These are phyloP conservation scores for Protobothrops flavoviridis DNA, from an alignment of 2,113 vertebrate species.

Conservation along the genomic window DNA sequence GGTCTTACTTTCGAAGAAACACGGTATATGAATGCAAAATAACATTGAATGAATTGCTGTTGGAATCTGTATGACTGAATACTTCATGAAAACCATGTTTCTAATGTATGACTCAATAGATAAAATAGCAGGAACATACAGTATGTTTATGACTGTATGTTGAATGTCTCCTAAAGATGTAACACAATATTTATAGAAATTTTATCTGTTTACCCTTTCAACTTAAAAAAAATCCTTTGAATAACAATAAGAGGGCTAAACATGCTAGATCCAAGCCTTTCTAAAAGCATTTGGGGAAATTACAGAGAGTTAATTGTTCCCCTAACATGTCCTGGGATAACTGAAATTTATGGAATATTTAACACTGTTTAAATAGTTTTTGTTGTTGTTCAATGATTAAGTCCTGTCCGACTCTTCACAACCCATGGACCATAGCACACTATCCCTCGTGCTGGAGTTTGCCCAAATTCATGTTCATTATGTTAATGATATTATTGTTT, in stretches of 20 bases:
- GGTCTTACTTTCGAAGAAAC: no score
- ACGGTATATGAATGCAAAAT: neutral
- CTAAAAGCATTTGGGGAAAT: no score
- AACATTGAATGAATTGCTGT: neutral
- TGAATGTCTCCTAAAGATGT: neutral
- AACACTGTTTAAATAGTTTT: neutral
- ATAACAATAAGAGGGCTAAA: neutral
- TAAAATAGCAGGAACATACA: neutral
- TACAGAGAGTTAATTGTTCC: neutral
- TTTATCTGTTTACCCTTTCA: neutral
- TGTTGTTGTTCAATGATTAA: neutral
- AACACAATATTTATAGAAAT: neutral
- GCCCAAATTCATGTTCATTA: no score
- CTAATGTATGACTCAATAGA: neutral
- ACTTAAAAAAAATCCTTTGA: neutral
- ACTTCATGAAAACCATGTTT: neutral
- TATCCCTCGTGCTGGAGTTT: no score
- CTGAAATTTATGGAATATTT: neutral
- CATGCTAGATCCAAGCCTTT: neutral
- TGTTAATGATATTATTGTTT: neutral
- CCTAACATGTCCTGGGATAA: neutral
- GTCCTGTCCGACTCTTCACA: neutral
- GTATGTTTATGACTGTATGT: neutral
- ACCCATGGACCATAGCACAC: neutral
- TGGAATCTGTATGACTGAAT: neutral